Conservation (phyloP, 2,797 vertebrate genomes). For the Epinephelus malabaricus region DNA sequence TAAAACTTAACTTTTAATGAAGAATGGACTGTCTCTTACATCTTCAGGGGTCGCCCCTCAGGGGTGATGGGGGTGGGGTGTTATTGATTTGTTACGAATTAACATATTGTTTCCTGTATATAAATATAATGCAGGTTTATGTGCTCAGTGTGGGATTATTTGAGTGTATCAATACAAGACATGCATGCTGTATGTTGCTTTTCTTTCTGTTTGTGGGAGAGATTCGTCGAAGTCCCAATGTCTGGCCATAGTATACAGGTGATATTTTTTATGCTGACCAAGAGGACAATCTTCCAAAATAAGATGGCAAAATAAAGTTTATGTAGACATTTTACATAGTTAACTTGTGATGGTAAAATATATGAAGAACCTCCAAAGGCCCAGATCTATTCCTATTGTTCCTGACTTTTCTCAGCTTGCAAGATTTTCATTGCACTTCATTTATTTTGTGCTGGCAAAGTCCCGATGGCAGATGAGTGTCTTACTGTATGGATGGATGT, state of each 20-base stretch:
- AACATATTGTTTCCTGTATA: too few species aligned
- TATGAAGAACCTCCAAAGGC: background rate
- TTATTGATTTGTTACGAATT: too few species aligned
- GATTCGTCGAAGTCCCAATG: background rate
- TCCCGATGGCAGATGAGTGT: background rate
- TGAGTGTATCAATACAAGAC: too few species aligned
- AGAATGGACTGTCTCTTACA: too few species aligned
- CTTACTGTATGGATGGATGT: slow-evolving; percentile 6
- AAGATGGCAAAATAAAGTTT: background rate
- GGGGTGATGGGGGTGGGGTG: too few species aligned
- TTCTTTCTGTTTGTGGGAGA: too few species aligned
- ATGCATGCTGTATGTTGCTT: too few species aligned
- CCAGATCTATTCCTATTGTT: background rate
- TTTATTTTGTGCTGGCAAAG: background rate
- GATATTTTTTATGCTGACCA: background rate
- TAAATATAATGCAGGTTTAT: too few species aligned
- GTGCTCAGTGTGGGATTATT: too few species aligned
- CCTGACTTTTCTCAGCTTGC: background rate
- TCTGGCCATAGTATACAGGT: too few species aligned
- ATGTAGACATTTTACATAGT: background rate
- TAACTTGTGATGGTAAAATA: background rate
- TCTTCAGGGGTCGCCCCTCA: too few species aligned
- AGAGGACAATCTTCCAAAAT: slow-evolving; percentile 5
- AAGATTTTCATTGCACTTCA: slow-evolving; percentile 19
- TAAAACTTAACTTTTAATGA: too few species aligned